Conservation (phyloP, 2,113 vertebrate species). For the Pithys albifrons region DNA sequence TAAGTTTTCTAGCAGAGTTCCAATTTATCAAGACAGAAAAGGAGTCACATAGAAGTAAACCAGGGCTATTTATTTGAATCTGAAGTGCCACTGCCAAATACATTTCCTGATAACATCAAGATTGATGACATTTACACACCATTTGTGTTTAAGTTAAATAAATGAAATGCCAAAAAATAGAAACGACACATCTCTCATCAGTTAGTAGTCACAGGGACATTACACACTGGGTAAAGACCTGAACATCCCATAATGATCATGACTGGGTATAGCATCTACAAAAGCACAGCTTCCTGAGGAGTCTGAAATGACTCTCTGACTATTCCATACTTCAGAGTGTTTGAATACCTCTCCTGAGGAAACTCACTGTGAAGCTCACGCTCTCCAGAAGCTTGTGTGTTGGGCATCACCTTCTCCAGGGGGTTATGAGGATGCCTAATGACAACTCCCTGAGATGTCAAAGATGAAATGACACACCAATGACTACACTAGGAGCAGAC, state of each 20-base stretch:
- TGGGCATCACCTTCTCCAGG: neutral
- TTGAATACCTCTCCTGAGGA: neutral
- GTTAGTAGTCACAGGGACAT: neutral
- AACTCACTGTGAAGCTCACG: neutral
- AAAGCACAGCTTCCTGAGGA: neutral
- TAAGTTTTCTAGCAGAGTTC: neutral
- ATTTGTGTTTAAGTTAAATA: neutral
- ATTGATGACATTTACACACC: neutral
- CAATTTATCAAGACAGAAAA: neutral
- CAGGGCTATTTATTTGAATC: neutral
- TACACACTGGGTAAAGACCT: neutral
- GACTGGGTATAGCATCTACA: neutral
- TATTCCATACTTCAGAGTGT: neutral
- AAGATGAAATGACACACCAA: neutral
- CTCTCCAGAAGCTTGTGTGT: rapidly evolving
- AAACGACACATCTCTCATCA: neutral
- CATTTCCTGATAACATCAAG: neutral
- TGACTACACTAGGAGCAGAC: neutral
- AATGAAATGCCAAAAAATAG: neutral
- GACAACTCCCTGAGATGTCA: neutral
- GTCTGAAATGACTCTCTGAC: neutral
- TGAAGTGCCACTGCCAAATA: neutral
- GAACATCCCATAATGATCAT: neutral
- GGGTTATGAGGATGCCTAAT: neutral
- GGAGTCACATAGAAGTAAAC: neutral